Percentiles rank a stretch among this genome's conserved stretches.
phyloP scores from a whole-genome alignment of 1,140 invertebrate species.

The Drosophila sp. region DNA sequence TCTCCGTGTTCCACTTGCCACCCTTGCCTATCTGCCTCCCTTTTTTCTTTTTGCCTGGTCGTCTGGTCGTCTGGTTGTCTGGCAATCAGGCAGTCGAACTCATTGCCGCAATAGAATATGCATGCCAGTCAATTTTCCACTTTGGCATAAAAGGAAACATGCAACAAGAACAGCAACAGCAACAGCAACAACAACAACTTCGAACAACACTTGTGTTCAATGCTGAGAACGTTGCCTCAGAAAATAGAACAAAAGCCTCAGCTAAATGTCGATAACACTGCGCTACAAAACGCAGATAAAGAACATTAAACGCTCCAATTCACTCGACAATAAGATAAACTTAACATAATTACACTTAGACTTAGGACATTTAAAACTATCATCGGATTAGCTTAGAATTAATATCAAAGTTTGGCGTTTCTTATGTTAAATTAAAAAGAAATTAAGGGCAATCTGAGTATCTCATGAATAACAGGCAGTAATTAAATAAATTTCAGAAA shows the following conservation, averaged over 20 bases:
- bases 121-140: constrained; percentile 83
- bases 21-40: background rate
- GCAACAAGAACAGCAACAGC: constrained; percentile 52
- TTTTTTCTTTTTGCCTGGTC: background rate
- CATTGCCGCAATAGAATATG: constrained; percentile 56
- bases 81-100: constrained; percentile 51
- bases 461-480: too few relatives aligned
- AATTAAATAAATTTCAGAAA: too few relatives aligned
- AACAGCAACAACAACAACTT: constrained; percentile 59
- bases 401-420: too few relatives aligned
- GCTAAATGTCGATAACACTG: constrained; percentile 70
- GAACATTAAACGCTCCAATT: constrained; percentile 11
- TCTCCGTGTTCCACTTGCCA: too few relatives aligned
- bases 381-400: too few relatives aligned
- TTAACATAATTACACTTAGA: too few relatives aligned
- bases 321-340: background rate
- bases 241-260: constrained; percentile 79
- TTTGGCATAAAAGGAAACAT: constrained; percentile 80
- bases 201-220: constrained; percentile 70
- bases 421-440: too few relatives aligned
- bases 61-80: constrained; percentile 46
- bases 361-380: background rate
- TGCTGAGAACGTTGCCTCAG: constrained; percentile 55
- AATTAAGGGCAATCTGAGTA: too few relatives aligned
- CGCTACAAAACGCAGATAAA: constrained; percentile 28